Percentiles rank a stretch among this genome's conserved stretches.
These are phyloP conservation scores for Drosophila longiperda DNA, from an alignment of 2,888 invertebrate genomes.

Conservation along the genomic window DNA sequence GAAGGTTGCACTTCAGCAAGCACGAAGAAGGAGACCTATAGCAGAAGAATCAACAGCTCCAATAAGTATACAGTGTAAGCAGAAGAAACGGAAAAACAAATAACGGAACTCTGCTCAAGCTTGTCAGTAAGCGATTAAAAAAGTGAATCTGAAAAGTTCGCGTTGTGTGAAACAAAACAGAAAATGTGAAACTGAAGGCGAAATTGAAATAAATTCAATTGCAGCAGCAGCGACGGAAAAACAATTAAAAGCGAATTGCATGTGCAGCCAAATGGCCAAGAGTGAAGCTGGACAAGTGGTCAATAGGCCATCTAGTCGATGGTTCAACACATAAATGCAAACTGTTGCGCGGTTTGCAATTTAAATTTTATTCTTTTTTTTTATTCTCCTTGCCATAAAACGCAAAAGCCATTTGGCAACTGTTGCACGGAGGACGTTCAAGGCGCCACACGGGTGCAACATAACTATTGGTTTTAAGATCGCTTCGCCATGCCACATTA, in stretches of 20 bases:
- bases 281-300: conserved; percentile 2
- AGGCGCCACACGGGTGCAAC: conserved; percentile 14
- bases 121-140: conserved; percentile 25
- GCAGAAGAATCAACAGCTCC: conserved; percentile 26
- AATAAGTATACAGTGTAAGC: conserved; percentile 24
- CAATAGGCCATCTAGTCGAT: conserved; percentile 28
- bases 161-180: conserved; percentile 23
- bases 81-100: neutral
- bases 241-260: conserved; percentile 66
- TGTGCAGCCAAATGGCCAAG: conserved; percentile 22
- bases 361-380: conserved; percentile 54
- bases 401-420: conserved; percentile 62
- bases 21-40: conserved; percentile 4
- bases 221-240: conserved; percentile 25
- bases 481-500: conserved; percentile 69
- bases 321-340: conserved; percentile 69
- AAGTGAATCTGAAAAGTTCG: conserved; percentile 42
- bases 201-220: conserved; percentile 37
- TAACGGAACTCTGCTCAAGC: neutral
- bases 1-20: conserved; percentile 64
- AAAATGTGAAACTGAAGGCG: conserved; percentile 37
- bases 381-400: conserved; percentile 54
- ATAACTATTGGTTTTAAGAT: conserved; percentile 70
- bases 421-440: conserved; percentile 57
- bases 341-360: conserved; percentile 73